Base-by-base conservation (phyloP, 2,113 vertebrate species). In the Puffinus mauretanicus region DNA sequence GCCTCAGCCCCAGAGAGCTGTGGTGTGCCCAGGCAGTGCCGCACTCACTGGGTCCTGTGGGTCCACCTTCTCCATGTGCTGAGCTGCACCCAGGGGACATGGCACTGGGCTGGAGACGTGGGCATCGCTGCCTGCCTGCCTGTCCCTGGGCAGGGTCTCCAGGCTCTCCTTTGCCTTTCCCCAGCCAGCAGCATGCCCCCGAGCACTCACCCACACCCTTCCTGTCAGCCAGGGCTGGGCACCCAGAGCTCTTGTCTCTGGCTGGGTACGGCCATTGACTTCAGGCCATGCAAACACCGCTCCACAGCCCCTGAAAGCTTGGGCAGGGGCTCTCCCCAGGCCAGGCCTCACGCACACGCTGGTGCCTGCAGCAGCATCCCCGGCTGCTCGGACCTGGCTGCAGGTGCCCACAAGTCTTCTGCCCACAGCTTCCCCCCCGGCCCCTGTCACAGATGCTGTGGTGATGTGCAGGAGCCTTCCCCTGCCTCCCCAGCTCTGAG, bases 311-410 rank as follows among this genome's bases (percentile, higher is more conserved):
- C 44, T 40, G 58, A n/a, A 20, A 13, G 25, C 9, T 4, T 14
- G 27, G 32, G 65, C 34, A 25, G 49, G 19, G 17, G 25, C 54
- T 57, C 16, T 55, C 21, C 64, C 34, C 20, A 3, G 46, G n/a
- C 6, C 12, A 24, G 29, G 12, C 40, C 47, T 65, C 13, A 12
- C 8, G 2, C 16, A 10, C 0, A 2, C 34, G 30, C 16, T 1
- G 1, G 17, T 29, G 32, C 69, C 40, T 12, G 9, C 13, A 8
- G 66, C 60, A 40, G 64, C n/a, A 32, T 6, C 9, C 55, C 16
- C 0, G 2, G 27, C 19, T 0, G 0, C 62, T 25, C 6, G 1
- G 40, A 30, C 15, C 21, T 6, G 8, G 7, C n/a, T 51, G n/a
- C 5, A 2, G 17, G 13, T 69, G 77, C 57, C 66, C 49, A 5